Base-by-base conservation (phyloP, 2,888 invertebrate species). In the Siphonodentalium dalli region DNA sequence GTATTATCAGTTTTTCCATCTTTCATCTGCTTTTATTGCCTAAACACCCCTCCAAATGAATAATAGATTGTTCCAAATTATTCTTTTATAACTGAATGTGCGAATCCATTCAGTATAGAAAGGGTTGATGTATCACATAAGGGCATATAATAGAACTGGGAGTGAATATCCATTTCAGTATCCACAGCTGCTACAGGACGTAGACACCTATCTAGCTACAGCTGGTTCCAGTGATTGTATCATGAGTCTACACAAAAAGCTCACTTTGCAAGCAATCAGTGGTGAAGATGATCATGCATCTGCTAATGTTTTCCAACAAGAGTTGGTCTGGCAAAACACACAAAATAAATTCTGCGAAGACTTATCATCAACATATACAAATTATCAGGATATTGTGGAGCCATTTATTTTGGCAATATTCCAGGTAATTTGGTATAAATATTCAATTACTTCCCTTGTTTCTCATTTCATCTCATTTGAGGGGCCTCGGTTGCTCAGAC, bases 341-440 rank as follows among this genome's bases (percentile, higher is more conserved):
- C 48, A 66, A 2, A 57, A 66, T 29, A 63, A 66, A 34, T 74
- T 77, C 55, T 35, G 71, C 15, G 48, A 55, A 9, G 62, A 56
- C 24, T 47, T 82, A 23, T 52, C 69, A 8, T 42, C 43, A 13
- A 68, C 72, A 26, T 83, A 78, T 56, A 69, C 86, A 2, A 87
- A 87, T n/a, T 93, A 91, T 74, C 89, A 89, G 0, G 94, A 94
- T 77, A 83, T 94, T 45, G 85, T 89, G 0, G 85, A 87, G 55
- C 91, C 92, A 0, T 81, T 93, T 18, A 83, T 89, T 42, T 84
- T 86, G 49, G 88, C 89, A 0, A 76, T 91, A 7, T 85, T 87
- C 0, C 88, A 90, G 82, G 85, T 90, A 54, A 46, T 60, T 58
- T 38, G 50, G 21, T n/a, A n/a, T n/a, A n/a, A n/a, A n/a, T n/a